These are phyloP conservation scores for Bujurquina vittata DNA, from an alignment of 2,113 vertebrate genomes.

Conservation along the genomic window DNA sequence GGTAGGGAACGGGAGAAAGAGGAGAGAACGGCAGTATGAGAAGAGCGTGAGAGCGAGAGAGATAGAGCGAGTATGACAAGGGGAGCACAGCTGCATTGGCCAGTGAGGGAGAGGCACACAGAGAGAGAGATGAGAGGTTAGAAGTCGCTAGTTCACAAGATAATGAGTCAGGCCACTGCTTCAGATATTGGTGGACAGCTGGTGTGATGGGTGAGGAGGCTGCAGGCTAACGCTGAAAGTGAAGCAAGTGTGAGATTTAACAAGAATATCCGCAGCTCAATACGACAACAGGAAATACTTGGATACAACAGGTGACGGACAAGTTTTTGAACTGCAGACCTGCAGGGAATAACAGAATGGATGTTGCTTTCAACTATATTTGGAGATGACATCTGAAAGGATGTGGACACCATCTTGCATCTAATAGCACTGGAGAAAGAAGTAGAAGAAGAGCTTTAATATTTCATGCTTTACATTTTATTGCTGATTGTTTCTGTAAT, in stretches of 20 bases:
- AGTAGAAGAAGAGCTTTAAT: neutral
- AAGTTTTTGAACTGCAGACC: conserved; percentile 8
- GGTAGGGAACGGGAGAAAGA: conserved; percentile 1
- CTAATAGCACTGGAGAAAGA: conserved; percentile 1
- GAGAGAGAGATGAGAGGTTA: conserved; percentile 38
- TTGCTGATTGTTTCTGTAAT: neutral
- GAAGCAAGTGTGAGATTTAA: conserved; percentile 36
- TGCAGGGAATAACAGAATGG: neutral
- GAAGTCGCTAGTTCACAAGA: conserved; percentile 38
- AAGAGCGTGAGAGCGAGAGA: neutral
- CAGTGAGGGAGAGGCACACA: conserved; percentile 24
- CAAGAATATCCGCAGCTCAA: conserved; percentile 25
- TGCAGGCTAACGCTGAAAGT: conserved; percentile 35
- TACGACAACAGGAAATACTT: neutral
- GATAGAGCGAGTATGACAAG: neutral
- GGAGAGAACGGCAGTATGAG: neutral
- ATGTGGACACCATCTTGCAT: neutral
- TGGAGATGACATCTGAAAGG: neutral
- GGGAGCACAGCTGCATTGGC: conserved; percentile 32
- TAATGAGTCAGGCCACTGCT: conserved; percentile 52
- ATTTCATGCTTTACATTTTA: neutral
- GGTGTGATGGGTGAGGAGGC: conserved; percentile 54
- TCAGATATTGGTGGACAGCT: conserved; percentile 58
- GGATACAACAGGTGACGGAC: conserved; percentile 8
- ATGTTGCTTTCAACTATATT: neutral